Conservation (phyloP, 1,140 invertebrate species). For the Calephelis virginiensis region DNA sequence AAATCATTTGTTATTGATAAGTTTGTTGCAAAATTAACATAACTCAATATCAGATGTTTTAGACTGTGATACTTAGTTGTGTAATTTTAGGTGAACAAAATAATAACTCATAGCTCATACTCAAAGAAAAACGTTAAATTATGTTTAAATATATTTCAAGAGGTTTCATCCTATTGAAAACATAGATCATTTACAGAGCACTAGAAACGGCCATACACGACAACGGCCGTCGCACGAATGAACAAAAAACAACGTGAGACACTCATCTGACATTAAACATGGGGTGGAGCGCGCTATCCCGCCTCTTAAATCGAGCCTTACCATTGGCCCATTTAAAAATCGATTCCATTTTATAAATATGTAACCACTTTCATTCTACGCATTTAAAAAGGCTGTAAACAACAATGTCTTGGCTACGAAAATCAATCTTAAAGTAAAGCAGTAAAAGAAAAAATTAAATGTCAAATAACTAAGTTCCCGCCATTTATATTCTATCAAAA, state of each 20-base stretch:
- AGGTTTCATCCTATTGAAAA: conserved; percentile 7
- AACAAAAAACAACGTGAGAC: conserved; percentile 58
- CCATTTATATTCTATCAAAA: conserved; percentile 35
- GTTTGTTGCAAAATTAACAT: no score
- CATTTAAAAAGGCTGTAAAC: conserved; percentile 35
- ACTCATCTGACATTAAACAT: conserved; percentile 59
- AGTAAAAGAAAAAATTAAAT: conserved; percentile 45
- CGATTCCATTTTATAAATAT: conserved; percentile 78
- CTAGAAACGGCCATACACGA: conserved; percentile 35
- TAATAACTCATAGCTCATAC: background rate
- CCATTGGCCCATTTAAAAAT: conserved; percentile 75
- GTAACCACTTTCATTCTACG: conserved; percentile 62
- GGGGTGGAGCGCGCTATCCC: conserved; percentile 61
- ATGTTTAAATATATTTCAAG: background rate
- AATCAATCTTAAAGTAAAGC: conserved; percentile 22
- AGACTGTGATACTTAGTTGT: background rate
- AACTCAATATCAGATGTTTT: background rate
- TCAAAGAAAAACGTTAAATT: background rate
- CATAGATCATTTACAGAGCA: conserved; percentile 1
- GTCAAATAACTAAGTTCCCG: conserved; percentile 30
- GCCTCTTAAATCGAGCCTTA: conserved; percentile 52
- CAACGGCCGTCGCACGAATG: conserved; percentile 59
- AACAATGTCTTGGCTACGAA: conserved; percentile 15
- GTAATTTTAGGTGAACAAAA: background rate
- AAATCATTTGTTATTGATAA: no score